Evolutionary conservation across 2,888 invertebrate genomes (phyloP), one percentile per base, ranked within the genome.

Genomic region (Ischnura elegans): DNA sequence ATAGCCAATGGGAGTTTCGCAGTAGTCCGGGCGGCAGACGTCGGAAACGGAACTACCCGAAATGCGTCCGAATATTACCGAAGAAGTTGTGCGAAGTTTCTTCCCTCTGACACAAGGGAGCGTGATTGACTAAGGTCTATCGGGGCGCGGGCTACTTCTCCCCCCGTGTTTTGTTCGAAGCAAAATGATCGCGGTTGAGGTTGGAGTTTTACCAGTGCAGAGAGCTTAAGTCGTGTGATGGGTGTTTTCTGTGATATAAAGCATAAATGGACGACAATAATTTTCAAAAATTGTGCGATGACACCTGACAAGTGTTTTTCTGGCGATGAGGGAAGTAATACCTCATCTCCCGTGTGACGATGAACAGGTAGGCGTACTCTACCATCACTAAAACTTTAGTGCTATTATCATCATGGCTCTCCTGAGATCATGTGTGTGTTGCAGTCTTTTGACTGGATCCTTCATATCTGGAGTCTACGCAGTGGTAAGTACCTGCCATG

Each of bases 381-480:
- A 90, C 90, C 90, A 90, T 43, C 45, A 43, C 43, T 61, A 61
- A 61, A 90, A 66, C 61, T 93, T 51, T 55, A 84, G 84, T 85
- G 90, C 76, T 43, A 51, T 43, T 84, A 87, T 87, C 51, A 42
- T 66, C 43, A 96, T 96, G 96, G 96, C 96, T 93, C 95, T 96
- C 93, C 95, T 96, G 94, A 95, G 96, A 94, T 95, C 95, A 93
- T 96, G 96, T 95, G 96, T 96, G 95, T 96, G 96, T 95, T 96
- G 96, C 95, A 96, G 96, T 95, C 95, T 96, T 94, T 95, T 96
- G 51, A 96, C 96, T 93, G 96, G 96, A 45, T 96, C 96, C 93
- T 96, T 96, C 95, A 96, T 96, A 95, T 95, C 96, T 93, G 96
- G 96, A 10, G 95, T 96, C 93, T 96, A 96, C 95, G 95, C 96